Conservation (phyloP, 2,888 invertebrate species). For the Dromius quadrimaculatus region DNA sequence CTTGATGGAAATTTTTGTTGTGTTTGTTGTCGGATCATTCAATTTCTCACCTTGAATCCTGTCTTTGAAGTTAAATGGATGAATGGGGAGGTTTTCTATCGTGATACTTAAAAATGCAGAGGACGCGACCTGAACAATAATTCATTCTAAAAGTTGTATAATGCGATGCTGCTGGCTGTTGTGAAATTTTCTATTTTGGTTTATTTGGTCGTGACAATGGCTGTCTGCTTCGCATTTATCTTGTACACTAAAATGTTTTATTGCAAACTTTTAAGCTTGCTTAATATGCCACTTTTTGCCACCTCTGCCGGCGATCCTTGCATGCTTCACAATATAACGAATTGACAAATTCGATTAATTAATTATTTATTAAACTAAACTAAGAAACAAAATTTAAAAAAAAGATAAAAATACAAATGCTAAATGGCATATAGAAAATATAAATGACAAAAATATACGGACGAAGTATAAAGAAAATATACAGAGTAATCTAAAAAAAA, state of each 20-base stretch:
- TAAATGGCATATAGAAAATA: too few relatives aligned
- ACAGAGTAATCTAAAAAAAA: too few relatives aligned
- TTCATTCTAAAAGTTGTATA: conserved; percentile 39
- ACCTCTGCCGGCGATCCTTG: neutral
- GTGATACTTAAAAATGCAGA: conserved; percentile 15
- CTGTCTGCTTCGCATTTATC: conserved; percentile 51
- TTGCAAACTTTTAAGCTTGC: conserved; percentile 51
- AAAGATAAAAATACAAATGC: too few relatives aligned
- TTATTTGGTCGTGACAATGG: conserved; percentile 48
- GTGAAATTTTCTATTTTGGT: conserved; percentile 46
- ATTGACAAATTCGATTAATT: neutral
- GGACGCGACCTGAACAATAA: conserved; percentile 12
- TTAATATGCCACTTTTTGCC: conserved; percentile 41
- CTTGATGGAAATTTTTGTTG: conserved; percentile 38
- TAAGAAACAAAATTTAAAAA: too few relatives aligned
- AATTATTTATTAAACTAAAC: too few relatives aligned
- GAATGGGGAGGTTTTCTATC: neutral
- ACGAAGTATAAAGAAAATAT: too few relatives aligned
- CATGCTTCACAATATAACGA: neutral
- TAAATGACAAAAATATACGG: too few relatives aligned
- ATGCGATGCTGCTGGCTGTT: conserved; percentile 34
- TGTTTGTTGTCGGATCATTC: conserved; percentile 37
- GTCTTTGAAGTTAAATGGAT: neutral
- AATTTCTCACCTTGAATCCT: conserved; percentile 41
- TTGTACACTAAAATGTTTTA: conserved; percentile 54